Base-by-base conservation (phyloP, 2,797 vertebrate genomes). In the Lindbergichthys nudifrons region DNA sequence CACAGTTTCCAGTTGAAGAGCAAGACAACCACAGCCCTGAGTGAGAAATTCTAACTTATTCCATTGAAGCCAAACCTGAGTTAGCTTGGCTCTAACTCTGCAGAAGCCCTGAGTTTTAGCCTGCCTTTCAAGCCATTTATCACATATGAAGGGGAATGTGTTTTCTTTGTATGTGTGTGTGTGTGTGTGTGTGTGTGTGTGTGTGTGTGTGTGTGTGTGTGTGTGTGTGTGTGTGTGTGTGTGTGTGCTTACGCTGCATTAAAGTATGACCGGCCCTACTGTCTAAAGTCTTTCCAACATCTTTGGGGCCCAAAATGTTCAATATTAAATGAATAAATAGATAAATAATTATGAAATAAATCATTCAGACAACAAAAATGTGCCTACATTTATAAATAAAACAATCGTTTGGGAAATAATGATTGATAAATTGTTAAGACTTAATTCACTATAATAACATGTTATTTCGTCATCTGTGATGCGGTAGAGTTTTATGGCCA, bases 101-200 rank as follows among this genome's bases (percentile, higher is more conserved):
- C 85, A 76, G 84, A 90, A 92, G 91, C 88, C 92, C 92, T 93
- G 91, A 93, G 92, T 87, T 89, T 57, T 52, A 82, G 82, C 89
- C 91, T 81, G 72, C 8, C 13, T 41, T 45, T 71, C 58, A 79
- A 88, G 85, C 91, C 87, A 36, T 43, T 61, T 65, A 41, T 91
- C 90, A 92, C 90, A 92, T 88, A 84, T 81, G 77, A 83, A 76
- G 85, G 88, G 89, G 86, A 85, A 89, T 71, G 75, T 48, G 18
- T n/a, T n/a, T n/a, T n/a, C n/a, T n/a, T 7, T 52, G 21, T 56
- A 23, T 67, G 45, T 59, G 39, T 65, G 50, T 77, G 21, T 47
- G 52, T 62, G 47, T 57, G 16, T 61, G 75, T 83, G 45, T 82
- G 32, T 73, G 39, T 71, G 30, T 75, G 47, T 51, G 19, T 56